These are phyloP conservation scores for Theocolax elegans DNA, from an alignment of 1,140 invertebrate genomes.

Conservation along the genomic window DNA sequence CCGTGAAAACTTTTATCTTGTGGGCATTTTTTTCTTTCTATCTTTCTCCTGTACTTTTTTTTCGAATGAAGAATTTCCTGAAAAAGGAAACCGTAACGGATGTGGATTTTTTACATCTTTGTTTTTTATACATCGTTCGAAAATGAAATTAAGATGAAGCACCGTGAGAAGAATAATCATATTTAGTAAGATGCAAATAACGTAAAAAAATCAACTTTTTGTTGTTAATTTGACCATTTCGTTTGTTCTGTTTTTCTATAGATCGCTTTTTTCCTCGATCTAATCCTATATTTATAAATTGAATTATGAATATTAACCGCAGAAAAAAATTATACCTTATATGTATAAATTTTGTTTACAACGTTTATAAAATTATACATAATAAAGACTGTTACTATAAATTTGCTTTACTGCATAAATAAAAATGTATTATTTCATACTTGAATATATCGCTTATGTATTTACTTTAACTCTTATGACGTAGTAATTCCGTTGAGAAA, in stretches of 20 bases:
- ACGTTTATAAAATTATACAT: too few relatives aligned
- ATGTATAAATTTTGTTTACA: too few relatives aligned
- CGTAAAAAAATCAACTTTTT: not conserved
- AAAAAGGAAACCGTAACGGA: not conserved
- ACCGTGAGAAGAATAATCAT: not conserved
- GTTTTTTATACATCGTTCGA: not conserved
- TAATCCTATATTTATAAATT: too few relatives aligned
- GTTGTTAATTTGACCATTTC: not conserved
- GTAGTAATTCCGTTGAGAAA: too few relatives aligned
- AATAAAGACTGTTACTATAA: too few relatives aligned
- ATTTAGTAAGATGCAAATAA: not conserved
- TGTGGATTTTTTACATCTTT: not conserved
- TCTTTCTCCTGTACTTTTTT: not conserved
- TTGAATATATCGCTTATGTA: too few relatives aligned
- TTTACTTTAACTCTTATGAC: too few relatives aligned
- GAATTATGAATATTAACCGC: too few relatives aligned
- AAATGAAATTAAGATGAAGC: not conserved
- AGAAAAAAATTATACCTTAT: too few relatives aligned
- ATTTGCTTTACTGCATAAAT: too few relatives aligned
- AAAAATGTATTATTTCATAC: too few relatives aligned
- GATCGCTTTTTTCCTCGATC: not conserved
- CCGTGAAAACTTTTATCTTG: not conserved
- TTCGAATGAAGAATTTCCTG: slow-evolving; percentile 13
- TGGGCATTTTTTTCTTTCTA: not conserved
- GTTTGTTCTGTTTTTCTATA: not conserved